Evolutionary conservation across 2,113 vertebrate genomes (phyloP).

Genomic region (Pteronura brasiliensis): DNA sequence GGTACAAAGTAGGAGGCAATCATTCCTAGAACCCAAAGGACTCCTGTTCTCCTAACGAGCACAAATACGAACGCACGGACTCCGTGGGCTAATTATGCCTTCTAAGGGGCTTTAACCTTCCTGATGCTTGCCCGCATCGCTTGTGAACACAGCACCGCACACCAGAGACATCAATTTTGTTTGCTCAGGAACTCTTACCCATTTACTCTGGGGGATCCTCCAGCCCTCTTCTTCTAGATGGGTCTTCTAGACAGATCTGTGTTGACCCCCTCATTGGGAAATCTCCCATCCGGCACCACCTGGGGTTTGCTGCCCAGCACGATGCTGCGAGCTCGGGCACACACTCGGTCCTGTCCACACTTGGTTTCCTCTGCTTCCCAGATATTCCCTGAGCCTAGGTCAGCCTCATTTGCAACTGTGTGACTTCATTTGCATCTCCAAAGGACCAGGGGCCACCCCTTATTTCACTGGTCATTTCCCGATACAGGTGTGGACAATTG

Average conservation of each 20-base stretch:
- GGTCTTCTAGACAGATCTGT: background rate
- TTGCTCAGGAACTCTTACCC: too few species aligned
- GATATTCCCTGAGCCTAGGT: fast-evolving
- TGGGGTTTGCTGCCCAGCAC: too few species aligned
- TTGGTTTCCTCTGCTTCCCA: background rate
- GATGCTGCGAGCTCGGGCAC: fast-evolving
- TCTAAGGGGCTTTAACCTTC: background rate
- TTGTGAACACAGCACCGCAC: fast-evolving
- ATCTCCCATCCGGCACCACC: fast-evolving
- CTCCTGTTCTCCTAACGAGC: fast-evolving
- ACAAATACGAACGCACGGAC: fast-evolving
- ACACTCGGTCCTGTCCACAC: fast-evolving
- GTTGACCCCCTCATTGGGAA: background rate
- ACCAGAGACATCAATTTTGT: fast-evolving
- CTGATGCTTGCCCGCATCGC: fast-evolving
- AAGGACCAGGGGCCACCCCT: fast-evolving
- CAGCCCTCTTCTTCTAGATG: background rate
- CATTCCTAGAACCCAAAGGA: too few species aligned
- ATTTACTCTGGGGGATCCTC: too few species aligned
- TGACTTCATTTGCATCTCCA: background rate
- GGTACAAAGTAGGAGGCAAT: too few species aligned
- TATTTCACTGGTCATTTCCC: background rate
- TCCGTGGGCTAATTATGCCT: fast-evolving
- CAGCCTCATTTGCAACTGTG: fast-evolving
- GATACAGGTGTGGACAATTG: fast-evolving